Evolutionary conservation across 2,888 invertebrate species (phyloP).

Genomic region (Thumatha senex): DNA sequence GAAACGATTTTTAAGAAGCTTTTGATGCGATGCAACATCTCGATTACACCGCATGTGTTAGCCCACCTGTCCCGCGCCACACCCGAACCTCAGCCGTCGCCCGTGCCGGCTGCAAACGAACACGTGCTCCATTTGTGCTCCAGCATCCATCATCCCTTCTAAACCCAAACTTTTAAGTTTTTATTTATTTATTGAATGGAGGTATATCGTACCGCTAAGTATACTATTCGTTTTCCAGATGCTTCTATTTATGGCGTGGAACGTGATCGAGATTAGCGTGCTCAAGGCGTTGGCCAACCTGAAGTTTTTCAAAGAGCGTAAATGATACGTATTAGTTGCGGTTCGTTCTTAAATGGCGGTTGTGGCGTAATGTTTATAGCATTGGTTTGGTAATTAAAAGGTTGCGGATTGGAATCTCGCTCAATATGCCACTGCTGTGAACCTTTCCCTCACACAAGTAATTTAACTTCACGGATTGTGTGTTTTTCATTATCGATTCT

Average conservation of each 20-base stretch:
- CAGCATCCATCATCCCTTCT: constrained; percentile 50
- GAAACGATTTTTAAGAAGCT: constrained; percentile 16
- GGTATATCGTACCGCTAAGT: constrained; percentile 32
- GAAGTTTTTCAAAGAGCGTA: constrained; percentile 20
- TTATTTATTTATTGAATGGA: constrained; percentile 41
- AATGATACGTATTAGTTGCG: background rate
- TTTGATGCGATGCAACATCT: constrained; percentile 45
- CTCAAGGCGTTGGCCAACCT: constrained; percentile 19
- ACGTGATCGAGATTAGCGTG: constrained; percentile 13
- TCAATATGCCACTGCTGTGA: background rate
- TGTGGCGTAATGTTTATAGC: background rate
- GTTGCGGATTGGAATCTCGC: background rate
- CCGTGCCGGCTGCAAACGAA: constrained; percentile 49
- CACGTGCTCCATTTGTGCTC: constrained; percentile 53
- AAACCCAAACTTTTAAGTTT: constrained; percentile 40
- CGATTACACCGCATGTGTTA: constrained; percentile 48
- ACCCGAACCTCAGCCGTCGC: constrained; percentile 28
- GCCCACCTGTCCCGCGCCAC: constrained; percentile 36
- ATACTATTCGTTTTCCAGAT: constrained; percentile 35
- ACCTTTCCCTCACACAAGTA: background rate
- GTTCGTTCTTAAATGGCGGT: background rate
- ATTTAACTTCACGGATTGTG: too few relatives aligned
- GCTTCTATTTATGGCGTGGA: constrained; percentile 36
- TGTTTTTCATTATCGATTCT: too few relatives aligned
- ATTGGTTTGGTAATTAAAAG: background rate